Base-by-base conservation (phyloP, 2,113 vertebrate genomes). In the Chascanopsetta lugubris region DNA sequence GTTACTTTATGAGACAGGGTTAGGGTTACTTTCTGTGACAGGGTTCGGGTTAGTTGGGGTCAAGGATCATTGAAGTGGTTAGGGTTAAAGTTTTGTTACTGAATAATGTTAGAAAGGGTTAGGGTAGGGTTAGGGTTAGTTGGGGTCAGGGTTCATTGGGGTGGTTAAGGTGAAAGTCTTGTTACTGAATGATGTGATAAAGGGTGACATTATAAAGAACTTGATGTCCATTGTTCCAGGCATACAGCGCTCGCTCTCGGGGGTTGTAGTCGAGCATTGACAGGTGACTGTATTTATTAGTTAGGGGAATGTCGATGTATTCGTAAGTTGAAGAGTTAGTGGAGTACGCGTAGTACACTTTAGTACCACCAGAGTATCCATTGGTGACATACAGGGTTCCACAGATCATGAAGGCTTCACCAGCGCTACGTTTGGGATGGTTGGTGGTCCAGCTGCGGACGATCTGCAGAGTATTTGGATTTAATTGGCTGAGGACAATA, bases 261-360 rank as follows among this genome's bases (percentile, higher is more conserved):
- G 82, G 86, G 64, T 88, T 88, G 64, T 88, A 88, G 72, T 88
- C 86, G 0, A 88, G 82, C 86, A 88, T 86, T 7, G 86, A 88
- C 34, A 88, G 42, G 40, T 86, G 86, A 15, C 84, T 85, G 32
- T 88, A 88, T 61, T 81, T 85, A 34, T 88, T 88, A 17, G 79
- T 79, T 12, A 86, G 69, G 26, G 84, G 86, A 26, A 88, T 85
- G 56, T 88, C 86, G 5, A 88, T 85, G 58, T 86, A 88, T 48
- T 88, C 86, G 1, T 88, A 88, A 4, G 86, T 88, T 38, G 84
- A 86, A 3, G 86, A 81, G 67, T 88, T 86, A 55, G 84, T 88
- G 24, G 84, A 83, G 64, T 79, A 88, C 42, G 86, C 86, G 0
- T 85, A 86, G 64, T 86, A 85, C 3, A 86, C 80, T 57, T 85